Percentiles rank a stretch among this genome's conserved stretches.
These are phyloP conservation scores for Eupithecia insigniata DNA, from an alignment of 2,888 invertebrate species.

Conservation along the genomic window DNA sequence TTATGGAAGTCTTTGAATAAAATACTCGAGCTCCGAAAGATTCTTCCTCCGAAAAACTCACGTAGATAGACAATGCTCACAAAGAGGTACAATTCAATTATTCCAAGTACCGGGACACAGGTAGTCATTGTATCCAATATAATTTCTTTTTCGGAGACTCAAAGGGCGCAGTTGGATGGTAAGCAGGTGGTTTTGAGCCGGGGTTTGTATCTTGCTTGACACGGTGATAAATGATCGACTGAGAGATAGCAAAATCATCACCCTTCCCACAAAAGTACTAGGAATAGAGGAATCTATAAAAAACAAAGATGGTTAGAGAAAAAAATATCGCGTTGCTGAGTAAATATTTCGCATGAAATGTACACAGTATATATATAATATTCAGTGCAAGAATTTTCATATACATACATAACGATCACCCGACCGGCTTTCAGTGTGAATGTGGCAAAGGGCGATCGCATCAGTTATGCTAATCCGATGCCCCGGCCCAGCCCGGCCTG, in stretches of 20 bases:
- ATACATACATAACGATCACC: not conserved
- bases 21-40: constrained; percentile 24
- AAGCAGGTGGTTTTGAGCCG: constrained; percentile 5
- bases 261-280: no score
- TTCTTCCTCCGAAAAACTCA: constrained; percentile 22
- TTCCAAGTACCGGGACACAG: constrained; percentile 30
- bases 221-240: no score
- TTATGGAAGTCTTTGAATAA: constrained; percentile 22
- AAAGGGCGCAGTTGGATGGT: constrained; percentile 13
- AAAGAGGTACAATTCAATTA: constrained; percentile 37
- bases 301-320: not conserved
- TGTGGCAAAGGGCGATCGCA: constrained; percentile 24
- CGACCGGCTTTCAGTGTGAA: constrained; percentile 13
- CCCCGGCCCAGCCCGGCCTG: no score
- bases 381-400: not conserved
- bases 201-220: not conserved
- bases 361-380: no score
- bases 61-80: constrained; percentile 32
- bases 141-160: constrained; percentile 33
- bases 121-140: constrained; percentile 36
- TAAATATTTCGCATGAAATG: not conserved
- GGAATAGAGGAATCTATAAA: no score
- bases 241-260: not conserved
- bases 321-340: not conserved
- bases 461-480: constrained; percentile 36